Percentiles rank a stretch among this genome's conserved stretches.
Conservation (phyloP, 2,888 invertebrate genomes). For the Aphodius granarius region DNA sequence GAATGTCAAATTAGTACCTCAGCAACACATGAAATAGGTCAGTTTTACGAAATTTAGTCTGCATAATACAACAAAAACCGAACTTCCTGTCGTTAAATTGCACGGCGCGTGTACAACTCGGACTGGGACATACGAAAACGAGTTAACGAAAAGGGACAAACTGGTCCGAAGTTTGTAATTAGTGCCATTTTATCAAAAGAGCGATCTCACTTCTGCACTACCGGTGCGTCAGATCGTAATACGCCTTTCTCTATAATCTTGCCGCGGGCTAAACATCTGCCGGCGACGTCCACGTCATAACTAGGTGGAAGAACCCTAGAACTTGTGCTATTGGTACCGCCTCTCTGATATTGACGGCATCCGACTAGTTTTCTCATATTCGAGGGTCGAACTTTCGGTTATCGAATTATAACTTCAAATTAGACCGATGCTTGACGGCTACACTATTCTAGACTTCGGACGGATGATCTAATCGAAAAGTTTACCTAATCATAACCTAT, state of each 20-base stretch:
- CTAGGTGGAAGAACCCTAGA: constrained; percentile 13
- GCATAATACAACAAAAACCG: background rate
- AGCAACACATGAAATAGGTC: background rate
- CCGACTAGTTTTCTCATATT: constrained; percentile 25
- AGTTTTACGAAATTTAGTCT: background rate
- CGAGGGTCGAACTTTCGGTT: constrained; percentile 16
- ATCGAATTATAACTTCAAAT: constrained; percentile 24
- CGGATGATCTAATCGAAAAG: background rate
- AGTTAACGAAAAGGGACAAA: background rate
- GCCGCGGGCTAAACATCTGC: constrained; percentile 15
- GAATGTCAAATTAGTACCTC: background rate
- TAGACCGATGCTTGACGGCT: background rate
- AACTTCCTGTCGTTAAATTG: background rate
- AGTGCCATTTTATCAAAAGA: background rate
- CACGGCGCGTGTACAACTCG: background rate
- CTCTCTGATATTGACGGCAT: constrained; percentile 19
- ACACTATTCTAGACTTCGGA: background rate
- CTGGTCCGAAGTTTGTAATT: background rate
- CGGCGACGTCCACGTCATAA: constrained; percentile 18
- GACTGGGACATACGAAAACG: background rate
- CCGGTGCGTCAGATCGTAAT: background rate
- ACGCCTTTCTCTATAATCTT: background rate
- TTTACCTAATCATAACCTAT: background rate
- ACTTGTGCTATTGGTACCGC: background rate
- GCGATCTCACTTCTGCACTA: background rate